Conservation (phyloP, 2,113 vertebrate genomes). For the Telmatochromis sp. region DNA sequence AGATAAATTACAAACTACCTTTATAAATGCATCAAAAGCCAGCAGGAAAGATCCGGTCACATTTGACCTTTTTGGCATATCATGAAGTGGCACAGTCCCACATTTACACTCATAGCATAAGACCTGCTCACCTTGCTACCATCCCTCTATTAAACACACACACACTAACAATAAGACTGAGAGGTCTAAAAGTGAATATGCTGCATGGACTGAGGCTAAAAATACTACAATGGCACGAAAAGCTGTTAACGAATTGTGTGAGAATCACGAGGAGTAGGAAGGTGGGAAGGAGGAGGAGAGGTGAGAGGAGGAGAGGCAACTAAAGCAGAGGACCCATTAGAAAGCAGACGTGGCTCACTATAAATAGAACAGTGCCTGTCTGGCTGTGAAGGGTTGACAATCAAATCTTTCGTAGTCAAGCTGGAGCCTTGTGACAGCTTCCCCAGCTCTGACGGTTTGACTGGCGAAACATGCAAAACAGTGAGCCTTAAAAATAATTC, state of each 20-base stretch:
- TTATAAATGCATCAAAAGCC: background rate
- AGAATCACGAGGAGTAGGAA: background rate
- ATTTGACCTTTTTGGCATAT: background rate
- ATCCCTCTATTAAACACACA: background rate
- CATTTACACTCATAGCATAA: background rate
- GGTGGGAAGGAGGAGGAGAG: slow-evolving; percentile 1
- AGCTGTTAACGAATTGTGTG: slow-evolving; percentile 43
- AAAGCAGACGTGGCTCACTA: slow-evolving; percentile 36
- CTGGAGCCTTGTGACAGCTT: slow-evolving; percentile 42
- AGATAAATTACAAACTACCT: background rate
- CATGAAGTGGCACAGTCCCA: background rate
- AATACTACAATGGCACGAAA: slow-evolving; percentile 25
- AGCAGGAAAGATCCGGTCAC: background rate
- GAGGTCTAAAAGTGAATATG: background rate
- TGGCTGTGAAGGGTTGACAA: slow-evolving; percentile 55
- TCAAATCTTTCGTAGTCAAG: slow-evolving; percentile 44
- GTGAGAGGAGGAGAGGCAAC: slow-evolving; percentile 21
- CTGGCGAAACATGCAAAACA: background rate
- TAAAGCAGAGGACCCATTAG: slow-evolving; percentile 36
- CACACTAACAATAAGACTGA: background rate
- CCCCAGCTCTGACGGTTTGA: background rate
- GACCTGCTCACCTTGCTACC: background rate
- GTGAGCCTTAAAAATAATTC: background rate
- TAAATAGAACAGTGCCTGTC: slow-evolving; percentile 54
- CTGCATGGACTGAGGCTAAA: slow-evolving; percentile 10